phyloP scores from a whole-genome alignment of 2,113 vertebrate species.

The Leucopternis melanops region DNA sequence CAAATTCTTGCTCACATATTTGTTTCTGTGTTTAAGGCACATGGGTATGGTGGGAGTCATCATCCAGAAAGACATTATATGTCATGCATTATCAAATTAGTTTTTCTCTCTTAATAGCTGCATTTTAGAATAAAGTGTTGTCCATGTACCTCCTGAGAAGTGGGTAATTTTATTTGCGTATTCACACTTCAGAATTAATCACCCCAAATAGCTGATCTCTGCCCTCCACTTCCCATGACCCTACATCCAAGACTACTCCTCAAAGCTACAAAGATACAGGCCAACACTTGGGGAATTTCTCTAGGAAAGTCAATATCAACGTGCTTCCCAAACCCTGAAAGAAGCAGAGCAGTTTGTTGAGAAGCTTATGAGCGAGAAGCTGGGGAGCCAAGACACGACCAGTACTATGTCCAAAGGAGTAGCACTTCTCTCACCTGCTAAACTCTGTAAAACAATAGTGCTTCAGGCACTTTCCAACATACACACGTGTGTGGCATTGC shows the following conservation, averaged over 20 bases:
- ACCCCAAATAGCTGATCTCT: background rate
- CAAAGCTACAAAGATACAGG: background rate
- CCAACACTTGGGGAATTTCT: background rate
- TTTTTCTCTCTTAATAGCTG: background rate
- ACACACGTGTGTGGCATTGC: background rate
- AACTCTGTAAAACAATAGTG: background rate
- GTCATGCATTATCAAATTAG: background rate
- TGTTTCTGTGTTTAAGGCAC: background rate
- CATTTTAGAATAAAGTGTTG: background rate
- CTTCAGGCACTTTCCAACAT: background rate
- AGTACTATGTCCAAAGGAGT: background rate
- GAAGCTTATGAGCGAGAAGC: background rate
- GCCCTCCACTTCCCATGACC: background rate
- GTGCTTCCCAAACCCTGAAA: background rate
- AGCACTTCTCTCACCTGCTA: background rate
- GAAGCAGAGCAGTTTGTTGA: background rate
- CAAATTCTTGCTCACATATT: background rate
- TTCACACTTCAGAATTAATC: background rate
- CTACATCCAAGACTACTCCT: background rate
- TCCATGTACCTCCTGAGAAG: background rate
- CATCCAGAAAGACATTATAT: background rate
- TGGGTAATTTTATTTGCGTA: background rate
- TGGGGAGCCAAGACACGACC: background rate
- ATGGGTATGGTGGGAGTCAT: accelerated
- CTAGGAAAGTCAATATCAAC: background rate